Conservation (phyloP, 2,113 vertebrate genomes). For the Blennius ocellaris region DNA sequence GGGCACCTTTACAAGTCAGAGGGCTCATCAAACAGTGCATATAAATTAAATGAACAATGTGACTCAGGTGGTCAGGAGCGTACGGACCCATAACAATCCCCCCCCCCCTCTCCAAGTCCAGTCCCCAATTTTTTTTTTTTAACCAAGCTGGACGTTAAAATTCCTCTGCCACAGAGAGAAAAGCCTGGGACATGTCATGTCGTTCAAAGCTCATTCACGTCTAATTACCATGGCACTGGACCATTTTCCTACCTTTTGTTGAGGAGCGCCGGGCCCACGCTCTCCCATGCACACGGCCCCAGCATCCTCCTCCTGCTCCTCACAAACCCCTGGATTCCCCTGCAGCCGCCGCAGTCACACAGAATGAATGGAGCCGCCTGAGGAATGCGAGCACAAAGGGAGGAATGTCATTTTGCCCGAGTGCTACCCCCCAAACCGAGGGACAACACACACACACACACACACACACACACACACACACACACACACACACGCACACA, state of each 20-base stretch:
- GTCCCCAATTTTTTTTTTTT: slow-evolving; percentile 52
- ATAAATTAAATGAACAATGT: slow-evolving; percentile 60
- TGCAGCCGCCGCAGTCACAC: slow-evolving; percentile 78
- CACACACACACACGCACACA: slow-evolving; percentile 32
- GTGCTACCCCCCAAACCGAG: slow-evolving; percentile 63
- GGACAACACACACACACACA: slow-evolving; percentile 48
- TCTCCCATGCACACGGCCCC: slow-evolving; percentile 73
- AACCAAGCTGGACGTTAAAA: slow-evolving; percentile 66
- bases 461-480: slow-evolving; percentile 29
- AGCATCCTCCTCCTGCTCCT: slow-evolving; percentile 74
- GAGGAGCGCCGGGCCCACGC: slow-evolving; percentile 75
- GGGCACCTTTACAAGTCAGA: slow-evolving; percentile 10
- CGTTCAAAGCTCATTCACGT: slow-evolving; percentile 76
- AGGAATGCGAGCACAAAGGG: slow-evolving; percentile 85
- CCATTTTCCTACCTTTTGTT: slow-evolving; percentile 84
- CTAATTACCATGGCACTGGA: slow-evolving; percentile 78
- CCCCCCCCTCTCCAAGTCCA: slow-evolving; percentile 18
- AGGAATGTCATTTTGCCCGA: slow-evolving; percentile 83
- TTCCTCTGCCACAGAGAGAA: slow-evolving; percentile 55
- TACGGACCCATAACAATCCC: too few species aligned
- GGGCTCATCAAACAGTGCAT: slow-evolving; percentile 43
- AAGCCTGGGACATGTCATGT: slow-evolving; percentile 68
- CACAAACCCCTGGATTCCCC: slow-evolving; percentile 72
- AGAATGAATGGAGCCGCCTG: slow-evolving; percentile 80
- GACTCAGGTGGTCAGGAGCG: slow-evolving; percentile 42